Evolutionary conservation across 2,797 vertebrate species (phyloP).

Genomic region (Lindbergichthys nudifrons): DNA sequence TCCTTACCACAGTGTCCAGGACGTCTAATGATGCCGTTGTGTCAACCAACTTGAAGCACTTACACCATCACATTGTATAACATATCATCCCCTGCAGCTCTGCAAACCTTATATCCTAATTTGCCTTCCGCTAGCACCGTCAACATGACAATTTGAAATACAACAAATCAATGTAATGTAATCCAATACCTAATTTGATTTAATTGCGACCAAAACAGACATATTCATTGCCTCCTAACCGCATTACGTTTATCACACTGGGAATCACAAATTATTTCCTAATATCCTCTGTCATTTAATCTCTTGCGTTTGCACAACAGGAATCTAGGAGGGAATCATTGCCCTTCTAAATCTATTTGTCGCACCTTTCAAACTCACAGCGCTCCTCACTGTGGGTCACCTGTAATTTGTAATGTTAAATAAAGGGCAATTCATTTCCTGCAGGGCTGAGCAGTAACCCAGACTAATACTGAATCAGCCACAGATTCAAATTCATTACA

Average conservation of each 20-base stretch:
- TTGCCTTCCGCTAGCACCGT: slow-evolving; percentile 56
- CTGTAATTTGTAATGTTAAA: slow-evolving; percentile 86
- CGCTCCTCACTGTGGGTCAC: slow-evolving; percentile 74
- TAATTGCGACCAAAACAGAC: slow-evolving; percentile 74
- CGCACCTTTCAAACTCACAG: slow-evolving; percentile 75
- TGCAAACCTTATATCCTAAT: slow-evolving; percentile 64
- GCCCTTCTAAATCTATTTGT: slow-evolving; percentile 81
- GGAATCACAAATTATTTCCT: slow-evolving; percentile 79
- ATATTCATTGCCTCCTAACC: slow-evolving; percentile 79
- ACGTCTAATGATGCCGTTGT: slow-evolving; percentile 47
- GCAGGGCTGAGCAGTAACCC: slow-evolving; percentile 70
- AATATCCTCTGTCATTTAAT: slow-evolving; percentile 81
- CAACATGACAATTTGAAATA: slow-evolving; percentile 72
- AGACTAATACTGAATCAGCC: slow-evolving; percentile 73
- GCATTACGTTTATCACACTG: slow-evolving; percentile 76
- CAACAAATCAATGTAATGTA: slow-evolving; percentile 75
- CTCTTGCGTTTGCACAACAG: slow-evolving; percentile 78
- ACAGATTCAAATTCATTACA: slow-evolving; percentile 79
- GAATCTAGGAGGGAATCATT: slow-evolving; percentile 76
- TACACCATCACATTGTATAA: slow-evolving; percentile 41
- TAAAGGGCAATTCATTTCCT: slow-evolving; percentile 86
- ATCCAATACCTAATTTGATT: slow-evolving; percentile 72
- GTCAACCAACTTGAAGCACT: slow-evolving; percentile 50
- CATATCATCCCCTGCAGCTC: slow-evolving; percentile 62
- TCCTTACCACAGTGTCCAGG: slow-evolving; percentile 36